Base-by-base conservation (phyloP, 2,888 invertebrate species). In the Furcula furcula region DNA sequence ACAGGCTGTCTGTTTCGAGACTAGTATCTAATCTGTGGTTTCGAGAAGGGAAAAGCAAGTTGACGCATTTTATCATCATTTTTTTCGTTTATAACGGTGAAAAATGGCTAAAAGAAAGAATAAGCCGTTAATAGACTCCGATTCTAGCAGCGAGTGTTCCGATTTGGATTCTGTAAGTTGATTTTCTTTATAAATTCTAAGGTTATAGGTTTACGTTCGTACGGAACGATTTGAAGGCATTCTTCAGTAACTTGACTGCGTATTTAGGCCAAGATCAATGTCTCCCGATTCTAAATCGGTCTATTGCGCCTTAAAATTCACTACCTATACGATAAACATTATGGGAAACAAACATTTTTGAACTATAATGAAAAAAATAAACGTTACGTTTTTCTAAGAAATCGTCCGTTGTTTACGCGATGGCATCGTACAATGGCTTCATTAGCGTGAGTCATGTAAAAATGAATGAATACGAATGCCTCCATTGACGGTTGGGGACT, bases 91-190 rank as follows among this genome's bases (percentile, higher is more conserved):
- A 39, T 37, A 50, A 35, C 46, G 51, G 29, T 51, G 35, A 38
- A 72, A 65, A 81, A 96, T 96, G 95, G 95, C 93, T 59, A 96
- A 96, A 88, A 91, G 96, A 55, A 95, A 95, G 80, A 94, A 93
- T 77, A 94, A 95, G 73, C 94, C 94, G 22, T 85, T 95, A 46
- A 93, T 95, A 57, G 95, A 96, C 74, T 94, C 95, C 12, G 95
- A 95, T 76, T 94, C 94, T 38, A 95, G 94, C 77, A 94, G 94
- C 76, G 94, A 93, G 59, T 94, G 92, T 52, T 94, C 95, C 32
- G 96, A 96, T 86, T 89, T 95, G 66, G 95, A 96, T 79, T 94
- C 94, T 62, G 96, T 96, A 90, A 93, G 94, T 90, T 45, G 54
- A 38, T 55, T 59, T 55, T 54, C 31, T 46, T 35, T 42, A 39